Evolutionary conservation across 2,113 vertebrate genomes (phyloP).

Genomic region (Gnathonemus echidnorhynchus): DNA sequence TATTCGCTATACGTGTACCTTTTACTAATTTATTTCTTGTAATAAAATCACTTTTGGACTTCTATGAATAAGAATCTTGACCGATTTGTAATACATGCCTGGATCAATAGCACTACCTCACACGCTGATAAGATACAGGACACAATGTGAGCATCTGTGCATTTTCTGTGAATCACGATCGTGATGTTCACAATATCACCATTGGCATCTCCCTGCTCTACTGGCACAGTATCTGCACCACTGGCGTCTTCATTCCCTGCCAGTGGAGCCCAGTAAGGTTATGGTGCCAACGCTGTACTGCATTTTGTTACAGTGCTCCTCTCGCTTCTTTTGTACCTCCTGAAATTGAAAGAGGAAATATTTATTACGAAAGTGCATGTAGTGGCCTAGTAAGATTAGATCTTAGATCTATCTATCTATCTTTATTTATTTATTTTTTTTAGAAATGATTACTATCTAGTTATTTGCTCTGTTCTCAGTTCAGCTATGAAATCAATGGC

Average conservation of each 20-base stretch:
- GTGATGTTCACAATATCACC: not conserved
- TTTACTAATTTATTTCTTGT: not conserved
- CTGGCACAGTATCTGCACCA: not conserved
- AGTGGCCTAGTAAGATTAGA: not conserved
- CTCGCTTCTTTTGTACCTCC: constrained; percentile 41
- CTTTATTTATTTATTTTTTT: not conserved
- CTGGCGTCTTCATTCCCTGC: constrained; percentile 3
- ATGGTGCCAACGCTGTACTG: constrained; percentile 46
- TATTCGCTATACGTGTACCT: not conserved
- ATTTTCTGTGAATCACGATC: not conserved
- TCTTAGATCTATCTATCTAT: too few relatives aligned
- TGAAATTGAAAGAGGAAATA: constrained; percentile 30
- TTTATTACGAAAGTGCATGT: not conserved
- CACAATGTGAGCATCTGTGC: not conserved
- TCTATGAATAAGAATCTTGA: not conserved
- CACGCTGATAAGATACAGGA: not conserved
- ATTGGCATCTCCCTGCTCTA: not conserved
- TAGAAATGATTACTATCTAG: not conserved
- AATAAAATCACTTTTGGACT: not conserved
- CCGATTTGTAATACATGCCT: not conserved
- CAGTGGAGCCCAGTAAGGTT: constrained; percentile 39
- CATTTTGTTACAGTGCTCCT: constrained; percentile 44
- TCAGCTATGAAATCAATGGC: not conserved
- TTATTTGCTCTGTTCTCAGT: not conserved
- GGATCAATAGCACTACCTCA: not conserved